Evolutionary conservation across 1,140 invertebrate genomes (phyloP).

Genomic region (Druon quercuslanigerum): DNA sequence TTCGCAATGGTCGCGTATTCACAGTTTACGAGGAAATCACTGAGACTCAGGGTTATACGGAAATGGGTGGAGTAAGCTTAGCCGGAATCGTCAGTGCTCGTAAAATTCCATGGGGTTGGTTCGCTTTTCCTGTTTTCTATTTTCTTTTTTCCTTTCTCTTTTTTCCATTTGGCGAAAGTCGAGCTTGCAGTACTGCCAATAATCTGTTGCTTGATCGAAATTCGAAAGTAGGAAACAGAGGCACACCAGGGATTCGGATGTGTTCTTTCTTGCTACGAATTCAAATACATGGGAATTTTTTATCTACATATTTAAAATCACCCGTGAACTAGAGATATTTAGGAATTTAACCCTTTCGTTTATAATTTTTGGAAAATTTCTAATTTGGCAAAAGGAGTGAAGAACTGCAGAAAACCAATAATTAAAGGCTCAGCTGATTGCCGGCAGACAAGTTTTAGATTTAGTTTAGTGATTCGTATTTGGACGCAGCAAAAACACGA

Average conservation of each 20-base stretch:
- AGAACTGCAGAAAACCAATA: too few species aligned
- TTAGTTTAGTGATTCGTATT: too few species aligned
- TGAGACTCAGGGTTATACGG: constrained; percentile 29
- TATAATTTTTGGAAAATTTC: too few species aligned
- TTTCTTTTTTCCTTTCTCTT: too few species aligned
- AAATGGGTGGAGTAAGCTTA: constrained; percentile 16
- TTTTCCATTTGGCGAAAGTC: not conserved
- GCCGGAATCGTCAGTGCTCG: constrained; percentile 45
- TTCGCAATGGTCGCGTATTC: constrained; percentile 32
- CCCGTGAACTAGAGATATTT: too few species aligned
- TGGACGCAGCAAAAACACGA: too few species aligned
- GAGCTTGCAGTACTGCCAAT: constrained; percentile 13
- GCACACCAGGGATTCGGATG: constrained; percentile 21
- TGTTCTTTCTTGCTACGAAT: not conserved
- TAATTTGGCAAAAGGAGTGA: too few species aligned
- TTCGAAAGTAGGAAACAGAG: not conserved
- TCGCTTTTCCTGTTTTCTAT: not conserved
- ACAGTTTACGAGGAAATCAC: constrained; percentile 53
- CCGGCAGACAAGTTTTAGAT: too few species aligned
- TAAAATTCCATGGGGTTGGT: constrained; percentile 39
- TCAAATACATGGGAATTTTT: too few species aligned
- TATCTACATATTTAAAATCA: too few species aligned
- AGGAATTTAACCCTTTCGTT: too few species aligned
- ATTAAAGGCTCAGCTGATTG: too few species aligned
- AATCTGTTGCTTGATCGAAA: constrained; percentile 26